Base-by-base conservation (phyloP, 2,113 vertebrate species). In the Spea bombifrons region DNA sequence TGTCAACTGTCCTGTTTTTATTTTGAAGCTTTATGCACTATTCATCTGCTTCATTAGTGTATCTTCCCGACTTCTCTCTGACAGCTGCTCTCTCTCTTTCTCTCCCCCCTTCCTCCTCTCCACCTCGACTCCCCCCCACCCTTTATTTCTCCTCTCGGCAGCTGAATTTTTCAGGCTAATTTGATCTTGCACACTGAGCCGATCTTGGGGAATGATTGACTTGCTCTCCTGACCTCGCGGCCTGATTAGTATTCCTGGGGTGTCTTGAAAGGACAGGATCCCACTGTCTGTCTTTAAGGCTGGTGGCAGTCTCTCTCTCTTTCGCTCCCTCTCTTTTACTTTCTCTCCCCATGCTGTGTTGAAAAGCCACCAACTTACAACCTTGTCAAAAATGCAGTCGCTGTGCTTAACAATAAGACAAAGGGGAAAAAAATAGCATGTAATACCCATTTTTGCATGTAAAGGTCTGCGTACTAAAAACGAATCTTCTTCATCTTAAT, bases 1-100 rank as follows among this genome's bases (percentile, higher is more conserved):
- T 99, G 97, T 98, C 97, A 99, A 98, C 96, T 97, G 96, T 97
- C 97, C 97, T 99, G 97, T 98, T 98, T 99, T 97, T 98, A 98
- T 98, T 99, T 98, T 96, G 95, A 95, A 96, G 96, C 97, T 97
- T 97, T 96, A 79, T 98, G 96, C 97, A 97, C 97, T 98, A 98
- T 99, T 99, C 97, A 99, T 99, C 97, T 99, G 97, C 95, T 96
- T 99, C 97, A 99, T 99, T 99, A 99, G 97, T 95, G 96, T 95
- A 94, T 95, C 94, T 94, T 80, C 95, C 94, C 96, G 94, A 92
- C 94, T 91, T 92, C 94, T 95, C 94, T 79, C 95, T 98, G 97
- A 98, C 97, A 98, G 97, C 96, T 97, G 96, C 96, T 94, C 94
- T 94, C 93, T 94, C 94, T 92, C 76, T 71, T 57, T 44, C 30